Base-by-base conservation (phyloP, 2,797 vertebrate species). In the Brachymystax lenok region DNA sequence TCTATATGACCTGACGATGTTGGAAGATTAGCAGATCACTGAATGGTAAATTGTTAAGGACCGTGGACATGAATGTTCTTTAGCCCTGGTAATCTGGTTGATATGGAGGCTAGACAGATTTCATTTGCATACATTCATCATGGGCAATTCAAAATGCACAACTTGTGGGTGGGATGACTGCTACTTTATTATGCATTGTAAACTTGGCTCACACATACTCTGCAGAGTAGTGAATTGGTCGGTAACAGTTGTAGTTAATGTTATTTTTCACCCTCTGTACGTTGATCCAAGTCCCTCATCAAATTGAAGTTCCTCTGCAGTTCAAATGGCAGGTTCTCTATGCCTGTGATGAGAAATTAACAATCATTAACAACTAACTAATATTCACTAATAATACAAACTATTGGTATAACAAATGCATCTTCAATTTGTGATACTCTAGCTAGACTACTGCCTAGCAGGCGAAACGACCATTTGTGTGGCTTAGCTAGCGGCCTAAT, bases 301-400 rank as follows among this genome's bases (percentile, higher is more conserved):
- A 99, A 94, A 86, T 98, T 97, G 91, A 99, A 99, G 92, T 99
- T 99, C 83, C 98, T 97, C 89, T 99, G 98, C 77, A 99, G 79
- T 88, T 99, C 98, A 87, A 98, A 98, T 0, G 98, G 98, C 74
- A 99, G 89, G 83, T 98, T 98, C 91, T 99, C 98, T 83, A 99
- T 99, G 86, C 98, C 98, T 99, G 88, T 46, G 40, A 3, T 3
- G 56, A 2, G 17, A 59, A n/a, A 59, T 59, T 0, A 46, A 12
- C 10, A 0, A 46, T 46, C 19, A 59, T 8, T 6, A 5, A 56
- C 54, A n/a, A 19, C n/a, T 59, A 19, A n/a, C n/a, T 59, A n/a
- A 59, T 59, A 59, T n/a, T 19, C 56, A 46, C 40, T 46, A 46
- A 46, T 12, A 10, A 46, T 46, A 46, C 40, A 8, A 46, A 46